These are phyloP conservation scores for Aspidoscelis tigris DNA, from an alignment of 2,113 vertebrate species.

Conservation along the genomic window DNA sequence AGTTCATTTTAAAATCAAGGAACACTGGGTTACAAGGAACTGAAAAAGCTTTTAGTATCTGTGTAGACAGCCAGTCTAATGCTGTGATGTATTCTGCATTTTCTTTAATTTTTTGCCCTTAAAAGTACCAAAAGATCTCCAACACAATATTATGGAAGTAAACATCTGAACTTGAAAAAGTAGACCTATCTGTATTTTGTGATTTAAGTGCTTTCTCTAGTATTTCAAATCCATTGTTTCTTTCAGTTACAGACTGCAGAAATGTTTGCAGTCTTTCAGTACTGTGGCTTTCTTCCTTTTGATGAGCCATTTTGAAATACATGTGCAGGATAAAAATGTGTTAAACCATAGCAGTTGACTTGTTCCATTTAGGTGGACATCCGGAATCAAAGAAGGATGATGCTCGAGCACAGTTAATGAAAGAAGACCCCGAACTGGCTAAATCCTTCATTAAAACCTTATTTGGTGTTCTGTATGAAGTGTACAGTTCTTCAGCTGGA, in stretches of 20 bases:
- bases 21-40: background rate
- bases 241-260: background rate
- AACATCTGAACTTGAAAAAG: background rate
- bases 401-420: conserved; percentile 97
- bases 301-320: background rate
- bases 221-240: background rate
- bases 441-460: conserved; percentile 99
- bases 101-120: too few relatives aligned
- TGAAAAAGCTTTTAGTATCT: background rate
- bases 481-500: conserved; percentile 98
- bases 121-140: background rate
- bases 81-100: background rate
- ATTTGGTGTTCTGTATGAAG: conserved; percentile 99
- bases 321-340: background rate
- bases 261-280: background rate
- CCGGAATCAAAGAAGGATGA: conserved; percentile 95
- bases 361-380: conserved; percentile 83
- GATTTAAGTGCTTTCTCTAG: background rate
- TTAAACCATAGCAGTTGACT: background rate
- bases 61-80: background rate
- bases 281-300: background rate
- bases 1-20: background rate
- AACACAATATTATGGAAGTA: background rate
- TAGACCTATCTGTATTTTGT: background rate
- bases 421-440: conserved; percentile 96